A percentile compares a stretch with the other conserved stretches of the same genome.
phyloP scores from a whole-genome alignment of 2,888 invertebrate genomes.

The Troglohyphantes excavatus region DNA sequence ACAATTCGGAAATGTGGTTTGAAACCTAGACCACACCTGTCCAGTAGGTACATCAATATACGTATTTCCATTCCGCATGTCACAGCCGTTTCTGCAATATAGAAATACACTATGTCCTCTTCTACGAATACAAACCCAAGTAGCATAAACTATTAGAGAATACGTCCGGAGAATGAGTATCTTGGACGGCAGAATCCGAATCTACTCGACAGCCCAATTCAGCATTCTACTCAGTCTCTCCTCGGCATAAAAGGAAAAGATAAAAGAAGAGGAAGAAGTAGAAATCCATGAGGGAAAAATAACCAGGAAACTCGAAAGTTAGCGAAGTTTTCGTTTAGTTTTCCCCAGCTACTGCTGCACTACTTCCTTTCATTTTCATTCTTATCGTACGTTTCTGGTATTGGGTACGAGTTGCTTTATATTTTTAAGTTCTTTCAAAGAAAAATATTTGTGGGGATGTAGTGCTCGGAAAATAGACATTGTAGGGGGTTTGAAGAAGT shows the following conservation, averaged over 20 bases:
- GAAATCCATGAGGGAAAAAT: constrained; percentile 3
- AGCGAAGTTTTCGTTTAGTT: constrained; percentile 5
- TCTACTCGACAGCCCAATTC: constrained; percentile 39
- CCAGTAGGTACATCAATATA: no score
- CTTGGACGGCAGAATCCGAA: neutral
- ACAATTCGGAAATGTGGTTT: no score
- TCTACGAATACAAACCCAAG: no score
- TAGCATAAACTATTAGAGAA: no score
- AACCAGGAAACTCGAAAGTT: neutral
- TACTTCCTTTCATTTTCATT: neutral
- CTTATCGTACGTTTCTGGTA: neutral
- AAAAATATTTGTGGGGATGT: neutral
- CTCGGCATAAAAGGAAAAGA: neutral
- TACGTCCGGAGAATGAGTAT: neutral
- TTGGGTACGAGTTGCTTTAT: neutral
- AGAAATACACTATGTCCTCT: no score
- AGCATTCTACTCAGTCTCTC: constrained; percentile 23
- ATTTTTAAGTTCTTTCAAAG: neutral
- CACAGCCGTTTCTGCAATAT: no score
- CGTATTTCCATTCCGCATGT: no score
- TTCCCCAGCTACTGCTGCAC: neutral
- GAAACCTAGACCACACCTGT: no score
- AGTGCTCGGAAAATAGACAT: no score
- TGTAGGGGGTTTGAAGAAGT: no score
- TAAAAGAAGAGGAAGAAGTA: neutral